Percentiles rank a stretch among this genome's conserved stretches.
phyloP scores from a whole-genome alignment of 2,113 vertebrate genomes.

The Naja naja region DNA sequence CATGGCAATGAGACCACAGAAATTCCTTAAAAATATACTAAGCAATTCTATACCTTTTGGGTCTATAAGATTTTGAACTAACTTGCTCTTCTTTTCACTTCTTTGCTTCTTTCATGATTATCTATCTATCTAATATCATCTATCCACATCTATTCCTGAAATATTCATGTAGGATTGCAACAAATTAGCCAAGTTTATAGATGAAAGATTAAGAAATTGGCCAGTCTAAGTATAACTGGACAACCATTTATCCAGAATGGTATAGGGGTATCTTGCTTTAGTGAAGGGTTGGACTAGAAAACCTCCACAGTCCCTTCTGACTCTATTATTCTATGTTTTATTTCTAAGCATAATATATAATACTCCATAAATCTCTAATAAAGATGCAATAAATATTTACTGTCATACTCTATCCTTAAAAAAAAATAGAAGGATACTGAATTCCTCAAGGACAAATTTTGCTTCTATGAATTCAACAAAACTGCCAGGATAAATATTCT shows the following conservation, averaged over 20 bases:
- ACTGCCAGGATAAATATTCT: background rate
- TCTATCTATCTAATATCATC: too few relatives aligned
- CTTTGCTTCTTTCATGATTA: background rate
- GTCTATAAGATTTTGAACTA: background rate
- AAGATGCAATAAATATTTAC: background rate
- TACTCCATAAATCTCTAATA: background rate
- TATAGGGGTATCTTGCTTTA: too few relatives aligned
- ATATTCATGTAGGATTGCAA: background rate
- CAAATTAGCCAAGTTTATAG: background rate
- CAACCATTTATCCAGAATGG: too few relatives aligned
- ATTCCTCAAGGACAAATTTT: background rate
- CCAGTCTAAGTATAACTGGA: background rate
- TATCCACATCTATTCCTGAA: too few relatives aligned
- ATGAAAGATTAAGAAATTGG: background rate
- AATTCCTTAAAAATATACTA: background rate
- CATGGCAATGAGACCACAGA: background rate
- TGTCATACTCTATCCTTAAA: background rate
- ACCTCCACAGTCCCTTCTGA: too few relatives aligned
- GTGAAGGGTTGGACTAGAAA: too few relatives aligned
- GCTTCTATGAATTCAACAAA: background rate
- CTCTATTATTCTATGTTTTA: too few relatives aligned
- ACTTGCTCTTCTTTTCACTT: background rate
- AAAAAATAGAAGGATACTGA: background rate
- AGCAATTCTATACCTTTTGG: background rate
- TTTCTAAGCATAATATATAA: background rate